These are phyloP conservation scores for Daptonema setosum DNA, from an alignment of 2,888 invertebrate species.

Conservation along the genomic window DNA sequence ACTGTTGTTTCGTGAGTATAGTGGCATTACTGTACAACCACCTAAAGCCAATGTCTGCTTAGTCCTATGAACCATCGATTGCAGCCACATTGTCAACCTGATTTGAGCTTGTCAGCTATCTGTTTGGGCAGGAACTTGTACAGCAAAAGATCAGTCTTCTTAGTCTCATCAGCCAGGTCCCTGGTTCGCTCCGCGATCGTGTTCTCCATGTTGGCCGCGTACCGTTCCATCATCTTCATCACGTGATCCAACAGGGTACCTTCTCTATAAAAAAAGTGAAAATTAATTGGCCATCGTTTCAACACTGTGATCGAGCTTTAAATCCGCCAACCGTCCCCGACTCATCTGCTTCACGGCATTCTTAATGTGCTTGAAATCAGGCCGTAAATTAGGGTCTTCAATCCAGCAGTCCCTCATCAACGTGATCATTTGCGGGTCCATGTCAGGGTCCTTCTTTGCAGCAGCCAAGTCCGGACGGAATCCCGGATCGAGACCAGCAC, in stretches of 20 bases:
- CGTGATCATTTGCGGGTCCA: conserved; percentile 4
- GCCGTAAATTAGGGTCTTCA: conserved; percentile 64
- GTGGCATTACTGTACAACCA: too few species aligned
- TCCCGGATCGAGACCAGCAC: conserved; percentile 5
- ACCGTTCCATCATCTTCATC: conserved; percentile 94
- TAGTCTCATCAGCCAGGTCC: conserved; percentile 78
- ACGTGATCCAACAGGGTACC: conserved; percentile 88
- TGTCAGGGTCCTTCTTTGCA: background rate
- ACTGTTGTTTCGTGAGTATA: too few species aligned
- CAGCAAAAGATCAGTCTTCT: conserved; percentile 50
- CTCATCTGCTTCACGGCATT: conserved; percentile 69
- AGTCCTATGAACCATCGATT: too few species aligned
- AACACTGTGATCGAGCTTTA: too few species aligned
- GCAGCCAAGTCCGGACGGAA: conserved; percentile 5
- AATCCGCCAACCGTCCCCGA: conserved; percentile 49
- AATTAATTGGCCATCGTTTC: too few species aligned
- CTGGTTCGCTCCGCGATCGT: conserved; percentile 78
- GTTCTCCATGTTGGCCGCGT: conserved; percentile 75
- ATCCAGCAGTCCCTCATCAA: conserved; percentile 75
- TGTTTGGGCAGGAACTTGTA: conserved; percentile 49
- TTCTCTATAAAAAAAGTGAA: conserved; percentile 41
- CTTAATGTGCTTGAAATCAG: conserved; percentile 63
- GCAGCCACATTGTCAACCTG: too few species aligned
- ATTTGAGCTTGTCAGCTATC: conserved; percentile 74
- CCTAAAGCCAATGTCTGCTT: too few species aligned